Base-by-base conservation (phyloP, 2,113 vertebrate species). In the Peucedramus taeniatus region DNA sequence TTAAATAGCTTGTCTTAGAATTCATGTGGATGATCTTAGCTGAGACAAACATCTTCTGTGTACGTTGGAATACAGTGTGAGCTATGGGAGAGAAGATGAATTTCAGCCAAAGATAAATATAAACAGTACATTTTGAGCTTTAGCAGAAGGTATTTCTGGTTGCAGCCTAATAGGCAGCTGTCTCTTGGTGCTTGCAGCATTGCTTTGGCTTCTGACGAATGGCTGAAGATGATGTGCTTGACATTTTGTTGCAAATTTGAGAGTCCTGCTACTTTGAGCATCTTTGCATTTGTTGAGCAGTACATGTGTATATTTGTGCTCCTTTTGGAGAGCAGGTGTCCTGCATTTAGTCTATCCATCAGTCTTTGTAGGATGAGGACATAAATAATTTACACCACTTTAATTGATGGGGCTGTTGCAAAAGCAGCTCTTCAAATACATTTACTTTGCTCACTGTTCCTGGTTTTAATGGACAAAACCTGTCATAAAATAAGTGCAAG, bases 51-150 rank as follows among this genome's bases (percentile, higher is more conserved):
- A 30, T 93, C 51, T 84, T 89, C 70, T 89, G 13, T 66, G 49
- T 81, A 47, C 35, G 40, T 20, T 89, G 79, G 90, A 92, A 87
- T 89, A 54, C 49, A 70, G 47, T 18, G 49, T 51, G 70, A 83
- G 47, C 61, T 83, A 31, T 80, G 77, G n/a, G 61, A 85, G 37
- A 86, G 66, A 90, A 91, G 65, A 87, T 76, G 84, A 70, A 77
- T 80, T 95, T 91, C 82, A 93, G 64, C 89, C 60, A 68, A 82
- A 88, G 84, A 85, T 94, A 96, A 92, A 96, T 84, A 92, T 82
- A 89, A 97, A 77, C 59, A 83, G 83, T 53, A 42, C 49, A 68
- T 83, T 81, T 94, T 3, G 47, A 85, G 87, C 78, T 88, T 93
- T 81, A 88, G 72, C 60, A 63, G 84, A 45, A 90, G 82, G 59